Percentiles rank a stretch among this genome's conserved stretches.
Evolutionary conservation across 2,888 invertebrate genomes (phyloP).

Genomic region (Aphrophora alni): DNA sequence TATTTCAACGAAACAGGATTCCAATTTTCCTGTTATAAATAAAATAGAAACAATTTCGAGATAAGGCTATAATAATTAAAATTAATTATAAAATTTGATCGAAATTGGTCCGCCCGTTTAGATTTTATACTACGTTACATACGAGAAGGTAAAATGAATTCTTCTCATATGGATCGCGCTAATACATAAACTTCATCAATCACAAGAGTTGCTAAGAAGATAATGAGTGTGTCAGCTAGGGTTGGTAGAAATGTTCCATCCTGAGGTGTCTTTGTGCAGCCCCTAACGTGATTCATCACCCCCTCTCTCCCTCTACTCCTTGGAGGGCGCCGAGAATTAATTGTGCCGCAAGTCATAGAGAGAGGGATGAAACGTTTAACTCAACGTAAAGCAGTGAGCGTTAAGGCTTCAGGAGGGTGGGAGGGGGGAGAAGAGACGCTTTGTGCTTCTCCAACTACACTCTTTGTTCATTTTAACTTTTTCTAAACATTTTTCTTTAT

Average conservation of each 20-base stretch:
- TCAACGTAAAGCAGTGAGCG: conserved; percentile 2
- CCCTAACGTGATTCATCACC: conserved; percentile 5
- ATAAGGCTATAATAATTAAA: no score
- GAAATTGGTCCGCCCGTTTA: no score
- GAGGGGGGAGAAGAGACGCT: neutral
- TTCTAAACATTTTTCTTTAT: neutral
- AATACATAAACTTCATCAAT: no score
- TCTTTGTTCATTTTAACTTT: conserved; percentile 4
- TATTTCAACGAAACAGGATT: no score
- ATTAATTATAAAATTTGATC: no score
- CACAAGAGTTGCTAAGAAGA: neutral
- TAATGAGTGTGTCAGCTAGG: neutral
- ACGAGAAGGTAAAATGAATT: no score
- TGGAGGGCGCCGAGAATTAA: neutral
- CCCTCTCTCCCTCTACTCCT: neutral
- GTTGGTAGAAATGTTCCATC: neutral
- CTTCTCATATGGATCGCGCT: no score
- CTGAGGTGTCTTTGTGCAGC: conserved; percentile 9
- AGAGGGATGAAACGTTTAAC: conserved; percentile 6
- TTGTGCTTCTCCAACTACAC: neutral
- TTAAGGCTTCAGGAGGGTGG: neutral
- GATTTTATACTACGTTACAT: no score
- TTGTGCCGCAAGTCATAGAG: conserved; percentile 5
- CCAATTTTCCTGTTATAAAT: no score
- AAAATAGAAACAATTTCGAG: no score